phyloP scores from a whole-genome alignment of 2,113 vertebrate species.

The Eolophus roseicapilla region DNA sequence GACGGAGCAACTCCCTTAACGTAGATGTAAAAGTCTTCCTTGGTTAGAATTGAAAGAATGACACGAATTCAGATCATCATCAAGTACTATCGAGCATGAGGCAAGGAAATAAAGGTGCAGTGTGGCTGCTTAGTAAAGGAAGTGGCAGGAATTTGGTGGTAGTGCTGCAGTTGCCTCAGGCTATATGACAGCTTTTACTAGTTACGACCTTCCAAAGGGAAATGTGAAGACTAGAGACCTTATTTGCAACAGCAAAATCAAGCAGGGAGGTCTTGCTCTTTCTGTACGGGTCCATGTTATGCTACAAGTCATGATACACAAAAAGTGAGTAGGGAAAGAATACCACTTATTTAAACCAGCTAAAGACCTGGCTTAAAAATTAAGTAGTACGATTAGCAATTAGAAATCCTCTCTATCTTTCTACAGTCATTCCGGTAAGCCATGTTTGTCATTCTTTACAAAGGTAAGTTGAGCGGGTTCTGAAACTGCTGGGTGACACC shows the following conservation, averaged over 20 bases:
- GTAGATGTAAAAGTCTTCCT: background rate
- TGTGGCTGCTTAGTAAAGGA: background rate
- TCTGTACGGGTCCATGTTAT: rapidly evolving
- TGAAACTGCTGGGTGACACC: background rate
- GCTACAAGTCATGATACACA: background rate
- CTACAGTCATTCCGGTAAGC: background rate
- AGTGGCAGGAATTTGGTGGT: background rate
- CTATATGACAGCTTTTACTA: background rate
- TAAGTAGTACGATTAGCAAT: background rate
- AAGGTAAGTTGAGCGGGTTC: background rate
- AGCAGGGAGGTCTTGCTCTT: background rate
- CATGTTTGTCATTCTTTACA: background rate
- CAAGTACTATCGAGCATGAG: background rate
- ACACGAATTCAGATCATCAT: background rate
- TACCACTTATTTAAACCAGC: background rate
- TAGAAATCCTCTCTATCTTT: background rate
- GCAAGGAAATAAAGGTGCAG: background rate
- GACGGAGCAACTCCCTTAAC: background rate
- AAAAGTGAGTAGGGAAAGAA: background rate
- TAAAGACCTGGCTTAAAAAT: background rate
- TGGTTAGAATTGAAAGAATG: background rate
- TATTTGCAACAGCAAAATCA: background rate
- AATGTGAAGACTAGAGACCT: background rate
- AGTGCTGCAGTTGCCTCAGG: background rate
- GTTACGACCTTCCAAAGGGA: background rate